Percentiles rank a stretch among this genome's conserved stretches.
These are phyloP conservation scores for Spheniscus mendiculus DNA, from an alignment of 2,113 vertebrate species.

Conservation along the genomic window DNA sequence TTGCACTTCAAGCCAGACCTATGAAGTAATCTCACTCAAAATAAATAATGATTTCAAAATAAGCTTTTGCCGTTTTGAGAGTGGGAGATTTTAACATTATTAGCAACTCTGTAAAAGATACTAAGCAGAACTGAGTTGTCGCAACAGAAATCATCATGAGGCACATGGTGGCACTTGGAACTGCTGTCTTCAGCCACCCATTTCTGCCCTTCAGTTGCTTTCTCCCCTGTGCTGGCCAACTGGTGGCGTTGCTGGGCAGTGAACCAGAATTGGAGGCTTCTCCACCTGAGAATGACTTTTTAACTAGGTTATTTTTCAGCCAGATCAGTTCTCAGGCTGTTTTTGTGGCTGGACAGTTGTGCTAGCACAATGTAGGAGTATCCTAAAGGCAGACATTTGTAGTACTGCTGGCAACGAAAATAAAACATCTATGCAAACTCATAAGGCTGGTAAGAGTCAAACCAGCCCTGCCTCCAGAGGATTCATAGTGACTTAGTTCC, in stretches of 20 bases:
- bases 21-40: neutral
- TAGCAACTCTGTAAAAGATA: neutral
- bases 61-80: neutral
- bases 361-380: neutral
- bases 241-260: neutral
- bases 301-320: neutral
- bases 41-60: neutral
- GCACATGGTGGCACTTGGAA: neutral
- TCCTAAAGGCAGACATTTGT: neutral
- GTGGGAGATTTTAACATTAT: neutral
- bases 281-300: neutral
- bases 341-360: neutral
- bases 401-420: neutral
- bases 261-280: neutral
- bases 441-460: neutral
- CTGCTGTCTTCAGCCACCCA: neutral
- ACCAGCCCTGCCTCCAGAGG: neutral
- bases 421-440: neutral
- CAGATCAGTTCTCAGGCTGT: neutral
- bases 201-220: neutral
- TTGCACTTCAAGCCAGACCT: neutral
- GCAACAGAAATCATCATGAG: neutral
- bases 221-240: neutral
- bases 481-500: neutral
- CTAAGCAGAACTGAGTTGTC: neutral